A percentile compares a stretch with the other conserved stretches of the same genome.
phyloP scores from a whole-genome alignment of 2,888 invertebrate genomes.

The Periphyllus acericola region DNA sequence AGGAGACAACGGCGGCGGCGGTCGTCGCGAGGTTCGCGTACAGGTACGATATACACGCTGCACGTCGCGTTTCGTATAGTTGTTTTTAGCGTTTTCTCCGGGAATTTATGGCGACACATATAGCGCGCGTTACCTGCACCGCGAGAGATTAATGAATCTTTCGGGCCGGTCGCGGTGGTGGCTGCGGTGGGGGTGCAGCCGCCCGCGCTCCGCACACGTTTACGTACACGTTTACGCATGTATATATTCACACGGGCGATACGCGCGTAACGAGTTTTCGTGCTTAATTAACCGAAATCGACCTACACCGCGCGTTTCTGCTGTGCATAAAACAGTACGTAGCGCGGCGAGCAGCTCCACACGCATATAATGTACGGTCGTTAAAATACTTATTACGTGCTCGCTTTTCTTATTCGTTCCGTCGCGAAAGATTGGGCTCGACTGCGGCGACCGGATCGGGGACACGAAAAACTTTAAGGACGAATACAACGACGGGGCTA shows the following conservation, averaged over 20 bases:
- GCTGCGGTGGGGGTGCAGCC: not conserved
- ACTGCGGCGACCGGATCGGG: too few species aligned
- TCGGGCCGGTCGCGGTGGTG: not conserved
- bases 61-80: not conserved
- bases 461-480: too few species aligned
- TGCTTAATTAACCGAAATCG: slow-evolving; percentile 26
- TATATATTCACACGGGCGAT: not conserved
- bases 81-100: slow-evolving; percentile 41
- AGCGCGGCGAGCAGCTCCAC: not conserved
- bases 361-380: not conserved
- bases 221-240: too few species aligned
- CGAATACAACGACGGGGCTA: too few species aligned
- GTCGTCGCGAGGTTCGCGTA: not conserved
- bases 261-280: slow-evolving; percentile 14
- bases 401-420: too few species aligned
- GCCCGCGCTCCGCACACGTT: not conserved
- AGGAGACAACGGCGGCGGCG: not conserved
- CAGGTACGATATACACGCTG: not conserved
- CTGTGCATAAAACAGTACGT: not conserved
- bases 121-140: not conserved
- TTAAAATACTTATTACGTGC: not conserved
- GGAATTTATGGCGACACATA: slow-evolving; percentile 27
- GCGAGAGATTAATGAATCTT: slow-evolving; percentile 34
- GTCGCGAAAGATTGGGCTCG: too few species aligned
- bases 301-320: not conserved